phyloP scores from a whole-genome alignment of 2,113 vertebrate genomes.

The Cacatua alba region DNA sequence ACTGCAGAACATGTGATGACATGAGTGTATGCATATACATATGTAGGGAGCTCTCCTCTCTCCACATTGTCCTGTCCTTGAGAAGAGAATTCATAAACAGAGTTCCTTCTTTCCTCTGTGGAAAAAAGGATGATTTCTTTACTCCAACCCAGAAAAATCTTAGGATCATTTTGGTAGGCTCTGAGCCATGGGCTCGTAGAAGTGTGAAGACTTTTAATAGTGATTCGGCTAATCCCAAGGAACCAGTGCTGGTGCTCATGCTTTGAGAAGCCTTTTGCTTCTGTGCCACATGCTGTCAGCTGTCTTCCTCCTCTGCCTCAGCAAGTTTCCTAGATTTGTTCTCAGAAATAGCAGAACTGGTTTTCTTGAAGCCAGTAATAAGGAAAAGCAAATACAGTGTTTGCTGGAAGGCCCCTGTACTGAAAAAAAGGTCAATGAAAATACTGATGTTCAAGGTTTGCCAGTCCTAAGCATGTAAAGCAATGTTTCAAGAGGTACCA shows the following conservation, averaged over 20 bases:
- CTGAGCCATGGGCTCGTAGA: rapidly evolving
- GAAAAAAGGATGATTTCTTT: not conserved
- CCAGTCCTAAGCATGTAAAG: not conserved
- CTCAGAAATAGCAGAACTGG: not conserved
- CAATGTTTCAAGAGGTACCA: not conserved
- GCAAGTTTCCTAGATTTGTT: not conserved
- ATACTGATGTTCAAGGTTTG: not conserved
- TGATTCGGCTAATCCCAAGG: not conserved
- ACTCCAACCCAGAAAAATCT: not conserved
- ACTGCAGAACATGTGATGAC: not conserved
- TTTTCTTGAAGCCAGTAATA: not conserved
- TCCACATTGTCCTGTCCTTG: not conserved
- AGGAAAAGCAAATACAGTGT: not conserved
- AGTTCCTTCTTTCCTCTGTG: not conserved
- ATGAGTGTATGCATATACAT: rapidly evolving
- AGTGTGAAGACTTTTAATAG: rapidly evolving
- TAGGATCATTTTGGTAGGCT: not conserved
- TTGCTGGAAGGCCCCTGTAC: not conserved
- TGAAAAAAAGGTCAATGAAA: not conserved
- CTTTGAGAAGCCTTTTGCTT: not conserved
- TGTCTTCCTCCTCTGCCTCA: not conserved
- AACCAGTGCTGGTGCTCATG: not conserved
- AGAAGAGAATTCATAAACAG: not conserved
- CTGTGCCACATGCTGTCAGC: not conserved
- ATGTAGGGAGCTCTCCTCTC: not conserved